A percentile compares a stretch with the other conserved stretches of the same genome.
phyloP scores from a whole-genome alignment of 1,140 invertebrate genomes.

The Drosophila lacteicornis region DNA sequence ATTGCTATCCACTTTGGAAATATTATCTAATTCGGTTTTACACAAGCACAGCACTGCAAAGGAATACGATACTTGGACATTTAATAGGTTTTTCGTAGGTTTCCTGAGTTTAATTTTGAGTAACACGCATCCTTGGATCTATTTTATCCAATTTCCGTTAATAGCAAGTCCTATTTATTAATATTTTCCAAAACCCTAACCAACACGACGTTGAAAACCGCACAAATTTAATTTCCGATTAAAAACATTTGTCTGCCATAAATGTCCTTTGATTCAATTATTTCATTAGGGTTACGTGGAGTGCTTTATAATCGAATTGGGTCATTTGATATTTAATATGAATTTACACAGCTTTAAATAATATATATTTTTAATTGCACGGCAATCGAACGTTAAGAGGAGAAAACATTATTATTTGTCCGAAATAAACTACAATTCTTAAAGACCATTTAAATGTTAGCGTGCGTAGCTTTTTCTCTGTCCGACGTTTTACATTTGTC shows the following conservation, averaged over 20 bases:
- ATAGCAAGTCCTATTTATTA: too few relatives aligned
- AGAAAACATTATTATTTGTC: background rate
- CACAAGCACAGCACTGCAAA: conserved; percentile 4
- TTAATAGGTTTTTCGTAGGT: background rate
- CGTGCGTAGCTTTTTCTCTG: background rate
- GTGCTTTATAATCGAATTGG: conserved; percentile 5
- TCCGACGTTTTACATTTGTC: conserved; percentile 38
- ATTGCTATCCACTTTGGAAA: background rate
- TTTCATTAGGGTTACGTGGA: background rate
- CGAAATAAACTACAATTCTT: background rate
- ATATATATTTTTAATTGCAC: background rate
- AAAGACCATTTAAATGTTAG: background rate
- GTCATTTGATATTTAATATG: background rate
- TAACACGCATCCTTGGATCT: background rate
- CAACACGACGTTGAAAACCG: background rate
- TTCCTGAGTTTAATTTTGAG: background rate
- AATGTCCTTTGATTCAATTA: conserved; percentile 15
- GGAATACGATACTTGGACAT: background rate
- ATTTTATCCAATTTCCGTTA: background rate
- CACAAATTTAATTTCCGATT: background rate
- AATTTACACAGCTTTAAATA: conserved; percentile 1
- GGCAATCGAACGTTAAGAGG: background rate
- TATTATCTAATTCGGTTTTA: background rate
- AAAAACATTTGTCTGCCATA: background rate
- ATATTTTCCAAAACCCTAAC: background rate